A percentile compares a stretch with the other conserved stretches of the same genome.
phyloP scores from a whole-genome alignment of 2,888 invertebrate species.

The Coecobrya sp. region DNA sequence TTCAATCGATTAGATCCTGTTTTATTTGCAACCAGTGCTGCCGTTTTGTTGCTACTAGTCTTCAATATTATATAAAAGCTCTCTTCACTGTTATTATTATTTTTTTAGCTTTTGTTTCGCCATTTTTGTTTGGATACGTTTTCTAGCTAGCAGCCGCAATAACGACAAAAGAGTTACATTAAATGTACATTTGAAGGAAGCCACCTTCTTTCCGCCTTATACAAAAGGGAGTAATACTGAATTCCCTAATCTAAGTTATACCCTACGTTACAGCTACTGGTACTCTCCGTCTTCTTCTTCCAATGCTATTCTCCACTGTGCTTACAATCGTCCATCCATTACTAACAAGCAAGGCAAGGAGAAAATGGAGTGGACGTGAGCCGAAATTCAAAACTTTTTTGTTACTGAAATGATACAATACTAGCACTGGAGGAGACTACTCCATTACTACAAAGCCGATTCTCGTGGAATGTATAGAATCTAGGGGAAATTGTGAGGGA shows the following conservation, averaged over 20 bases:
- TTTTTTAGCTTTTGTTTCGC: slow-evolving; percentile 24
- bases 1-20: slow-evolving; percentile 63
- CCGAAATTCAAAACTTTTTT: slow-evolving; percentile 53
- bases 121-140: background rate
- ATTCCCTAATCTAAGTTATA: background rate
- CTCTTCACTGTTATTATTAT: background rate
- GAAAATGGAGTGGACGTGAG: slow-evolving; percentile 77
- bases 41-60: slow-evolving; percentile 6
- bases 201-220: background rate
- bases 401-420: slow-evolving; percentile 46
- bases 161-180: background rate
- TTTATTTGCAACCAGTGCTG: slow-evolving; percentile 29
- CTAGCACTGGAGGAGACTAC: background rate
- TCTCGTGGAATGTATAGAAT: background rate
- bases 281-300: slow-evolving; percentile 10
- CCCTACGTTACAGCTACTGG: background rate
- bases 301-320: background rate
- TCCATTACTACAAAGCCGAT: background rate
- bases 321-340: slow-evolving; percentile 68
- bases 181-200: slow-evolving; percentile 19
- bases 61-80: slow-evolving; percentile 19
- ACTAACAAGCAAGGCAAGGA: slow-evolving; percentile 70
- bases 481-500: slow-evolving; percentile 6
- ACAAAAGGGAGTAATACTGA: slow-evolving; percentile 7
- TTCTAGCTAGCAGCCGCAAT: background rate